Evolutionary conservation across 2,888 invertebrate species (phyloP).

Genomic region (Polymixis flavicincta): DNA sequence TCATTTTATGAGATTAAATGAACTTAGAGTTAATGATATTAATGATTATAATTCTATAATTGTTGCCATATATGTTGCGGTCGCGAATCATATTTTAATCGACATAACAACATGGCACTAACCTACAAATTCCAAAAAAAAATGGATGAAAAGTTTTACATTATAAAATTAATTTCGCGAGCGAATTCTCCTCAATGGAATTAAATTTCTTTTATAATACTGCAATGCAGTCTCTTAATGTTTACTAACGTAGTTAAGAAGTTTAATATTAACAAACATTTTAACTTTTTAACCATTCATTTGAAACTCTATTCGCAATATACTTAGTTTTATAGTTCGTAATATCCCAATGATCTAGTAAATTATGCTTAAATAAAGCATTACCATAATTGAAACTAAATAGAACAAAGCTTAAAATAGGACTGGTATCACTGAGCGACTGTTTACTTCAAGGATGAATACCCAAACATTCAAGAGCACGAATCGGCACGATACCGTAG

Average conservation of each 20-base stretch:
- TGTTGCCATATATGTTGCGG: too few species aligned
- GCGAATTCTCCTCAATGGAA: too few species aligned
- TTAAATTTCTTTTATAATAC: background rate
- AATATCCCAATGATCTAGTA: too few species aligned
- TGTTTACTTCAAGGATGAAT: conserved; percentile 29
- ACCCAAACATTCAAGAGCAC: conserved; percentile 14
- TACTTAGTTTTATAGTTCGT: background rate
- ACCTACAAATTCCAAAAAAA: too few species aligned
- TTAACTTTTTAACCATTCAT: background rate
- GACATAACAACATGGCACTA: too few species aligned
- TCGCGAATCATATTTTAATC: too few species aligned
- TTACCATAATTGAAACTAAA: background rate
- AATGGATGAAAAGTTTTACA: too few species aligned
- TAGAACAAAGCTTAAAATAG: conserved; percentile 12
- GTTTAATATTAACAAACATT: background rate
- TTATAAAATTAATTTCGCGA: too few species aligned
- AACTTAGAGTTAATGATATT: too few species aligned
- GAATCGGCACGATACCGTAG: conserved; percentile 19
- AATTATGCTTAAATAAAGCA: background rate
- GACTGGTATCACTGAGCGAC: conserved; percentile 33
- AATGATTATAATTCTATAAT: too few species aligned
- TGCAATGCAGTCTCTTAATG: background rate
- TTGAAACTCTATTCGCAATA: background rate
- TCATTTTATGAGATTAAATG: too few species aligned
- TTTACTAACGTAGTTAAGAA: background rate